A percentile compares a stretch with the other conserved stretches of the same genome.
Conservation (phyloP, 2,797 vertebrate species). For the Taenioides sp. region DNA sequence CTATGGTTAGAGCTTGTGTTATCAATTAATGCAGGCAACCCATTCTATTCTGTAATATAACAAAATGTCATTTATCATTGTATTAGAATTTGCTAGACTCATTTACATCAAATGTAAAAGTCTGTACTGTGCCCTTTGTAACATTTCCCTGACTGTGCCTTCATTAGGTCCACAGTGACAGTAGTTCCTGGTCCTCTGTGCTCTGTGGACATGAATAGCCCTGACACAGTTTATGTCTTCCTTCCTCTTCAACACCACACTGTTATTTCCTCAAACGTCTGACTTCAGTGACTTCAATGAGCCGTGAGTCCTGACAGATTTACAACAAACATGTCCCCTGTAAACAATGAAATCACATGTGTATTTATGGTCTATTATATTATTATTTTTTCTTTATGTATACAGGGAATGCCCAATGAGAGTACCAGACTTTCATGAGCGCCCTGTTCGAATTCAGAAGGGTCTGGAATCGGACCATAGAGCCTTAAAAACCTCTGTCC, state of each 20-base stretch:
- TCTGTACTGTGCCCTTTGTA: too few relatives aligned
- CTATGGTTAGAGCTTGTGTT: too few relatives aligned
- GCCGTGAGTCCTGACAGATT: not conserved
- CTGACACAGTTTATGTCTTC: conserved; percentile 14
- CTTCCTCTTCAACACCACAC: conserved; percentile 7
- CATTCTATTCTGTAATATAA: too few relatives aligned
- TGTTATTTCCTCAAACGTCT: conserved; percentile 10
- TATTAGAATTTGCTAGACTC: not conserved
- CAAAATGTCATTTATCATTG: not conserved
- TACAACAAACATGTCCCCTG: not conserved
- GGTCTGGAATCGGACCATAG: too few relatives aligned
- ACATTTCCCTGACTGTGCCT: not conserved
- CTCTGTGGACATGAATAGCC: not conserved
- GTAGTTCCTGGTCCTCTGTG: not conserved
- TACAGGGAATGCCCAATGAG: too few relatives aligned
- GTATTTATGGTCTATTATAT: not conserved
- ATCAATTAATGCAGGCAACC: too few relatives aligned
- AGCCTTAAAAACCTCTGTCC: too few relatives aligned
- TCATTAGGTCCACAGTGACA: not conserved
- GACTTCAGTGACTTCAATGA: conserved; percentile 4
- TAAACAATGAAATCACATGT: not conserved
- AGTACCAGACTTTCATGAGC: too few relatives aligned
- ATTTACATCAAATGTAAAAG: not conserved
- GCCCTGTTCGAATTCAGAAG: too few relatives aligned
- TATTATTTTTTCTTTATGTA: too few relatives aligned